Evolutionary conservation across 2,797 vertebrate species (phyloP).

Genomic region (Corythornis leucogaster): DNA sequence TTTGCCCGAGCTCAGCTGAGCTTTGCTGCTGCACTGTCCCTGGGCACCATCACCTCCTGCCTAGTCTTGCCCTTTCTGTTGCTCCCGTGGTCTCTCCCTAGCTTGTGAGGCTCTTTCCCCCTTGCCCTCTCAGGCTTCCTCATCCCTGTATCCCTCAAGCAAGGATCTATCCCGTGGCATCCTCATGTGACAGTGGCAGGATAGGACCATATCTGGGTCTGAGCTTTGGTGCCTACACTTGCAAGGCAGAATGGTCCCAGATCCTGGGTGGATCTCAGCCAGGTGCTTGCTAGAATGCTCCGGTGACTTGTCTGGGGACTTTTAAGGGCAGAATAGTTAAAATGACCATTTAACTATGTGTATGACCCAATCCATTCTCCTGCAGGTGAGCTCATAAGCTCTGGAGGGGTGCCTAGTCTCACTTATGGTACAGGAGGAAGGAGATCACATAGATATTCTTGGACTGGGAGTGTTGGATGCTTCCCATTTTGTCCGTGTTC

Average conservation of each 20-base stretch:
- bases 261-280: background rate
- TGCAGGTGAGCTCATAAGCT: background rate
- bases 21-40: background rate
- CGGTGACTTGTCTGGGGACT: background rate
- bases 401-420: background rate
- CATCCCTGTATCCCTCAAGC: fast-evolving
- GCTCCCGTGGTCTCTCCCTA: background rate
- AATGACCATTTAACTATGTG: background rate
- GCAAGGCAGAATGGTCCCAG: background rate
- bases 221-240: background rate
- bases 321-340: background rate
- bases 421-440: background rate
- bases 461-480: background rate
- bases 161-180: background rate
- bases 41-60: background rate
- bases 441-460: background rate
- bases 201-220: background rate
- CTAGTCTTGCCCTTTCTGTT: background rate
- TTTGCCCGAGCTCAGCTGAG: fast-evolving
- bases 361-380: background rate
- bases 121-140: background rate
- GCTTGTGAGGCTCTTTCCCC: fast-evolving
- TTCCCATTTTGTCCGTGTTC: background rate
- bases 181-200: fast-evolving
- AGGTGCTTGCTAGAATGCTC: background rate